phyloP scores from a whole-genome alignment of 2,888 invertebrate species.

The Alitta virens region DNA sequence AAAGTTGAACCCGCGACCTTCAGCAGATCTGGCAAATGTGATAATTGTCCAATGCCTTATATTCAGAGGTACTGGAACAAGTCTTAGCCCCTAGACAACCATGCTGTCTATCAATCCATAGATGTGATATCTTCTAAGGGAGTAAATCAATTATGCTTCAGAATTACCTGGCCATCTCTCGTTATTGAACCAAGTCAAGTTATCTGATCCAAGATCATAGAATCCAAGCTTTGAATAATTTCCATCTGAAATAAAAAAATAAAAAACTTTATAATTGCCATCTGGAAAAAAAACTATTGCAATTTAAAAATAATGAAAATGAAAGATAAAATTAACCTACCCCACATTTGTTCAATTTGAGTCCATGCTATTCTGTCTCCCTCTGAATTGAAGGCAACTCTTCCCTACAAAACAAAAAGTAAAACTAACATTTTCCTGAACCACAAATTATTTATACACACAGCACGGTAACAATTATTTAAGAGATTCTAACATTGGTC shows the following conservation, averaged over 20 bases:
- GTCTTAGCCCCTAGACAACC: too few relatives aligned
- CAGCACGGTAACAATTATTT: not conserved
- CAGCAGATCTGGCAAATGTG: too few relatives aligned
- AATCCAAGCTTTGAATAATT: slow-evolving; percentile 91
- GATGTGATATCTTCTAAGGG: too few relatives aligned
- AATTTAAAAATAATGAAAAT: slow-evolving; percentile 18
- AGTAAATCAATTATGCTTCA: too few relatives aligned
- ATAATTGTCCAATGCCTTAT: too few relatives aligned
- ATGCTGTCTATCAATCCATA: too few relatives aligned
- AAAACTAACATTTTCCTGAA: not conserved
- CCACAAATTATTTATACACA: not conserved
- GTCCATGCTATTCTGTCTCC: slow-evolving; percentile 98
- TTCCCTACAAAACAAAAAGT: slow-evolving; percentile 76
- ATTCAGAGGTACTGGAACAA: too few relatives aligned
- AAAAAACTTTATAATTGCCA: slow-evolving; percentile 80
- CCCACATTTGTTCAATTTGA: slow-evolving; percentile 82
- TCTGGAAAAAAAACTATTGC: slow-evolving; percentile 62
- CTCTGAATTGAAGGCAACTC: slow-evolving; percentile 91
- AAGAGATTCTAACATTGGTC: too few relatives aligned
- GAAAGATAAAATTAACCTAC: slow-evolving; percentile 12
- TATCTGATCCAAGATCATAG: slow-evolving; percentile 93
- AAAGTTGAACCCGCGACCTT: too few relatives aligned
- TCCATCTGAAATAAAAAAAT: slow-evolving; percentile 65
- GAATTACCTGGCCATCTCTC: slow-evolving; percentile 86
- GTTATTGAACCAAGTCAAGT: slow-evolving; percentile 85